Conservation (phyloP, 2,113 vertebrate genomes). For the Myiozetetes cayanensis region DNA sequence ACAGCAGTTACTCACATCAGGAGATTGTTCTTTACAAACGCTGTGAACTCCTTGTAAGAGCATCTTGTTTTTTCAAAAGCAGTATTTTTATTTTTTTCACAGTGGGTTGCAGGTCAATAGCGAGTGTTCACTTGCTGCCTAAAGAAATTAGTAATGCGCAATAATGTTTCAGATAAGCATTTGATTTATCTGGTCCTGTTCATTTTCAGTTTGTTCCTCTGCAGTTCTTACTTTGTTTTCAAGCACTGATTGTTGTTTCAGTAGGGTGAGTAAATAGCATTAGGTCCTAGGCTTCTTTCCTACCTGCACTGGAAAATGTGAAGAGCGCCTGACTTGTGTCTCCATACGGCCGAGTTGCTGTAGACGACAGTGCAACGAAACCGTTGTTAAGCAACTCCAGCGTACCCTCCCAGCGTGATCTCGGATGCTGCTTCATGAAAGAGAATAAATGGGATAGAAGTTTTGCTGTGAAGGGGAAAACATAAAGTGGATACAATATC, state of each 20-base stretch:
- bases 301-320: not conserved
- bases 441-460: not conserved
- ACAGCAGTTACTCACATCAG: not conserved
- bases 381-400: not conserved
- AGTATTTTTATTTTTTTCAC: not conserved
- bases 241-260: slow-evolving; percentile 20
- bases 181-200: slow-evolving; percentile 19
- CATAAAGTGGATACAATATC: not conserved
- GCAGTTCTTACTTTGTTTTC: not conserved
- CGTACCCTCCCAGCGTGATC: not conserved
- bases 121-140: slow-evolving; percentile 6
- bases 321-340: not conserved
- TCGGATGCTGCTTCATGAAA: not conserved
- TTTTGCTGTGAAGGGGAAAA: not conserved
- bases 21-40: not conserved
- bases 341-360: not conserved
- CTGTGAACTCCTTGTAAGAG: not conserved
- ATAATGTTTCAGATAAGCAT: not conserved
- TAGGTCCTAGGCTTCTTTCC: not conserved
- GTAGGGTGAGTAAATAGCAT: not conserved
- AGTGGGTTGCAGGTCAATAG: not conserved
- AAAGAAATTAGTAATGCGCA: not conserved
- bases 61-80: not conserved
- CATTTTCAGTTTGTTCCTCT: slow-evolving; percentile 12
- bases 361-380: not conserved